Evolutionary conservation across 2,797 vertebrate species (phyloP), one percentile per base, ranked within the genome.

Genomic region (Austrolebias charrua): DNA sequence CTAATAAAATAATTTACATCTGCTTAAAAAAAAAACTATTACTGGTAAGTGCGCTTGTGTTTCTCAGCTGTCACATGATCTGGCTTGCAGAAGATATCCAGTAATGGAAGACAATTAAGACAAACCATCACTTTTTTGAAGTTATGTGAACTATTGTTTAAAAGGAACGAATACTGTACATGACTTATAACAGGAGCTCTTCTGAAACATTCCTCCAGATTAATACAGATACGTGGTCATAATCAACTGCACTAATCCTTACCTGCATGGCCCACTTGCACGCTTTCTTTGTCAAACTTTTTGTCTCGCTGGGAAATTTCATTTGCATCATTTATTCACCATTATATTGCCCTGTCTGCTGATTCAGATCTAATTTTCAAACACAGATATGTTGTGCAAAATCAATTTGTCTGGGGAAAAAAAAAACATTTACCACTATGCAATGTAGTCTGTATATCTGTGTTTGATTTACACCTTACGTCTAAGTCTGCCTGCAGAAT

Each of bases 251-350:
- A 85, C 80, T 85, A 84, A 84, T 69, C 60, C 76, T 47, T 35
- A 61, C 63, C 66, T 89, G 90, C 90, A 91, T 88, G 87, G 81
- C 79, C 69, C 86, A 73, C 73, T 73, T 86, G 89, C 91, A 91
- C 76, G 87, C 78, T 88, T 80, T 67, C 52, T 50, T 61, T 75
- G 52, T 49, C 63, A 35, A 49, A 57, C 59, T 46, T 42, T 10
- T 68, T 68, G 18, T 67, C 54, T 47, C 0, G 2, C 60, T 78
- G 62, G 52, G 46, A 49, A n/a, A n/a, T 50, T 72, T 15, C 60
- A 61, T 57, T 20, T 4, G 65, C 61, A 42, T 44, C 9, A 29
- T 76, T 51, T 60, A 38, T 72, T 74, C 64, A 51, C 57, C 24
- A 16, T 71, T 59, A 16, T 64, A 19, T 67, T 71, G 15, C 58